Conservation (phyloP, 1,140 invertebrate species). For the Drosophila serrata region DNA sequence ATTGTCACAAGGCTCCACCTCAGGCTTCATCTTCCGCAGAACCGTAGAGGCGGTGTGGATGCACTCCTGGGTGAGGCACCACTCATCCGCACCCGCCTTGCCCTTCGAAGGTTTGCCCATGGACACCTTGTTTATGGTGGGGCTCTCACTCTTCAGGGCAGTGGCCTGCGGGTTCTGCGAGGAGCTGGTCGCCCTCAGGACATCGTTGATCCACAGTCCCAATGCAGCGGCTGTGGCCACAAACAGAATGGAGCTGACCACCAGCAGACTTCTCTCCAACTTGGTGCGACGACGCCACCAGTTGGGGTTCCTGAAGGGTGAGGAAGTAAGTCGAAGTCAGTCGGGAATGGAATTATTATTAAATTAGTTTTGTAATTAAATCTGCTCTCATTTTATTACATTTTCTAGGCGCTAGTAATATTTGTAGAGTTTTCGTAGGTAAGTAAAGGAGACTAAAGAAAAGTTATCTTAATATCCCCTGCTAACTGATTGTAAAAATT, state of each 20-base stretch:
- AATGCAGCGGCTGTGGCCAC: constrained; percentile 89
- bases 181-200: constrained; percentile 15
- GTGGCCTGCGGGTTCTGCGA: constrained; percentile 52
- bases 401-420: background rate
- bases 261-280: constrained; percentile 91
- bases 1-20: constrained; percentile 94
- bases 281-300: constrained; percentile 94
- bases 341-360: background rate
- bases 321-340: background rate
- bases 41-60: constrained; percentile 91
- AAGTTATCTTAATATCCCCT: no score
- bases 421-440: background rate
- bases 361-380: background rate
- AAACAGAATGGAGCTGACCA: constrained; percentile 88
- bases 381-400: background rate
- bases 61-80: constrained; percentile 89
- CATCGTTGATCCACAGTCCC: constrained; percentile 88
- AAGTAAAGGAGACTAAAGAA: background rate
- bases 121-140: constrained; percentile 62
- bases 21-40: constrained; percentile 90
- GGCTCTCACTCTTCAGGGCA: constrained; percentile 57
- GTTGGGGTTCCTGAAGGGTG: constrained; percentile 90
- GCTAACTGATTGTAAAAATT: background rate
- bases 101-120: constrained; percentile 29
- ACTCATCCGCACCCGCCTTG: constrained; percentile 50